A percentile compares a stretch with the other conserved stretches of the same genome.
Evolutionary conservation across 2,113 vertebrate species (phyloP).

Genomic region (Aramus guarauna): DNA sequence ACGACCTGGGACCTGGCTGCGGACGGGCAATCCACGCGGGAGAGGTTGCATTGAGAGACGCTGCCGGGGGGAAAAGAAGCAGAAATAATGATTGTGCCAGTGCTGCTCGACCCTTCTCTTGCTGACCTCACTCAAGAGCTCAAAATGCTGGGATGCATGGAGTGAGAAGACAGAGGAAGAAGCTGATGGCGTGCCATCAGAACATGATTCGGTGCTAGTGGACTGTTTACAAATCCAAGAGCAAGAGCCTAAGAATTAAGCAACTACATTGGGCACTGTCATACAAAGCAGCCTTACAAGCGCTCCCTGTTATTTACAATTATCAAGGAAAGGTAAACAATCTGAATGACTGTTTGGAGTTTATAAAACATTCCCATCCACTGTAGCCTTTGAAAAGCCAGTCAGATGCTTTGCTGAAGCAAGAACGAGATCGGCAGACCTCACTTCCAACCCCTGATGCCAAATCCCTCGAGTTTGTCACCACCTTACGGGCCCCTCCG

Average conservation of each 20-base stretch:
- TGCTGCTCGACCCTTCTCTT: background rate
- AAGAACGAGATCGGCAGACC: background rate
- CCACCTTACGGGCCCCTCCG: background rate
- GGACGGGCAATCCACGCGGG: accelerated
- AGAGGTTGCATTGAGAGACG: accelerated
- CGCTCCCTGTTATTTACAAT: background rate
- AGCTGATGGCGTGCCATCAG: background rate
- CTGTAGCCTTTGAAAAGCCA: background rate
- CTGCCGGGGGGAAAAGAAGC: background rate
- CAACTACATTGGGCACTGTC: background rate
- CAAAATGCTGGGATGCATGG: accelerated
- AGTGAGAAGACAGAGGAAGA: background rate
- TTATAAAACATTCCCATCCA: background rate
- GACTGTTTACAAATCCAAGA: background rate
- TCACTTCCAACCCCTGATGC: accelerated
- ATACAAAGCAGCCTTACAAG: background rate
- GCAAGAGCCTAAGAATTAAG: background rate
- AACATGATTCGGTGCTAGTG: accelerated
- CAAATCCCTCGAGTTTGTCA: accelerated
- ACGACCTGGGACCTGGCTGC: background rate
- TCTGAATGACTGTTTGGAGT: background rate
- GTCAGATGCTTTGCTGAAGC: background rate
- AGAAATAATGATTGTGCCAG: accelerated
- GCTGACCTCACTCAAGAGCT: background rate
- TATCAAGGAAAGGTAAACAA: background rate